Base-by-base conservation (phyloP, 2,888 invertebrate species). In the Habroteleia sp. region DNA sequence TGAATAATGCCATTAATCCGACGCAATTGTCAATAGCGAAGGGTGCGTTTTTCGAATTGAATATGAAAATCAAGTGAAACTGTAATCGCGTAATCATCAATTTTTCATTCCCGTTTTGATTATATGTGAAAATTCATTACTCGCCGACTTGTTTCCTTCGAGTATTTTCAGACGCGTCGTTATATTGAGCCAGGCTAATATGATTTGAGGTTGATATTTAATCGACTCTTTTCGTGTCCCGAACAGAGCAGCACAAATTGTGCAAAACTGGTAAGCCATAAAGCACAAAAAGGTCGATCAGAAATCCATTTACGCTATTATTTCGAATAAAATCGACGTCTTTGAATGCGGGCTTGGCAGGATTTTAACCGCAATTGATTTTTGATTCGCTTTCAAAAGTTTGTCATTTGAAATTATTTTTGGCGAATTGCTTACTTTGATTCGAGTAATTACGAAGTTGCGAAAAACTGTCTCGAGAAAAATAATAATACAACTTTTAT, bases 181-280 rank as follows among this genome's bases (percentile, higher is more conserved):
- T 58, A 58, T 73, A 35, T 20, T 37, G 17, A 50, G 31, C 16
- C 31, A 23, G 37, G 33, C 16, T 65, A 68, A 74, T 74, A 68
- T 50, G 46, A 74, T 74, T 74, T 63, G 68, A 48, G 68, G 56
- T 62, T 63, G 74, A 68, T 50, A 68, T 68, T 74, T 68, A 74
- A 74, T 68, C 46, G 74, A 62, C 68, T 62, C 48, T 68, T 60
- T 54, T 17, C 25, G 41, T 13, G 29, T 27, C 16, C 27, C 27
- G 11, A 31, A 39, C 52, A 33, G 56, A 58, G 10, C 41, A 41
- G 10, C 29, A 29, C 16, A 41, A 50, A 31, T 50, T 50, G 23
- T 25, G 14, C 35, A 52, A 46, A 72, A 33, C 63, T 50, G 23
- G 14, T 54, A 35, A 56, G 44, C 23, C 31, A 17, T 27, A 31